Conservation (phyloP, 1,140 invertebrate genomes). For the Drosophila tristis region DNA sequence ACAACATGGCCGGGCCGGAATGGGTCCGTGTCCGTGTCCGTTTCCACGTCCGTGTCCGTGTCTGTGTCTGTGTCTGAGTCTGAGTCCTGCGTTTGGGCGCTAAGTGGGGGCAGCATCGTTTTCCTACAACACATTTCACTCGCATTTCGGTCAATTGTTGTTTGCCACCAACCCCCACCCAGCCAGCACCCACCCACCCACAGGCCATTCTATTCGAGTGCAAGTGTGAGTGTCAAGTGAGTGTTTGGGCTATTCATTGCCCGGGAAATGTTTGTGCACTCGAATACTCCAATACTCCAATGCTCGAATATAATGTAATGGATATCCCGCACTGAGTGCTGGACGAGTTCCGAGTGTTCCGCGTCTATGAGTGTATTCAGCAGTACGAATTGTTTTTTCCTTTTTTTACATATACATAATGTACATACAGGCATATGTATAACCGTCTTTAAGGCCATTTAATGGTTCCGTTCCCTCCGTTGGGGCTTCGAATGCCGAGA, state of each 20-base stretch:
- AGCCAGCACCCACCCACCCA: no score
- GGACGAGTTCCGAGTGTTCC: no score
- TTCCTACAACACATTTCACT: slow-evolving; percentile 49
- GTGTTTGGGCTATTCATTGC: slow-evolving; percentile 66
- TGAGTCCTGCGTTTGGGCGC: slow-evolving; percentile 1
- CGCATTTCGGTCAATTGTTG: slow-evolving; percentile 42
- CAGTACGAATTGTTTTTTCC: no score
- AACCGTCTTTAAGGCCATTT: no score
- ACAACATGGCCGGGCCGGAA: slow-evolving; percentile 48
- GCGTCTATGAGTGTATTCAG: no score
- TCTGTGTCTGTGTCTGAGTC: neutral
- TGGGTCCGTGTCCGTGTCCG: slow-evolving; percentile 50
- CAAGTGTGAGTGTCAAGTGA: slow-evolving; percentile 49
- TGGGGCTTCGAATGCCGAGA: no score
- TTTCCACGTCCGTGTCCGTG: slow-evolving; percentile 20
- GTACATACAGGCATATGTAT: no score
- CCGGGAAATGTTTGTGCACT: slow-evolving; percentile 18
- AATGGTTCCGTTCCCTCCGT: no score
- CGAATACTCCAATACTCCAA: neutral
- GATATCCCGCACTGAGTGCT: slow-evolving; percentile 24
- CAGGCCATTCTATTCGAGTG: slow-evolving; percentile 21
- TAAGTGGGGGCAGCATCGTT: slow-evolving; percentile 12
- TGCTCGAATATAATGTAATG: slow-evolving; percentile 39
- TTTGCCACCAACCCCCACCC: slow-evolving; percentile 9
- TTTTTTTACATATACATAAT: no score